phyloP scores from a whole-genome alignment of 2,113 vertebrate genomes.

The Symphodus melops region DNA sequence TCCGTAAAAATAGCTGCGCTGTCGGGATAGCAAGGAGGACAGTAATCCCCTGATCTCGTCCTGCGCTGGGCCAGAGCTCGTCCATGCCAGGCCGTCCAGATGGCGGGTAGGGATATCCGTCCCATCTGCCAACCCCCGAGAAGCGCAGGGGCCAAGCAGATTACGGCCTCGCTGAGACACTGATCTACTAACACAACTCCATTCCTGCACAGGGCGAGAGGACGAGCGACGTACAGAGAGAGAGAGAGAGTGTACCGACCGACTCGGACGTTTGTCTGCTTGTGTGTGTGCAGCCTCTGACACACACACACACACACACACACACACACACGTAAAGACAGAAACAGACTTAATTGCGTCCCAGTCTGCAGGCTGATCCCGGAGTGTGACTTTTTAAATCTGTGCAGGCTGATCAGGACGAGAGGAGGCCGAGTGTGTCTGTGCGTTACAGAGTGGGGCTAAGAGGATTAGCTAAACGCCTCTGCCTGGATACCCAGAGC shows the following conservation, averaged over 20 bases:
- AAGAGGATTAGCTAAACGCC: constrained; percentile 82
- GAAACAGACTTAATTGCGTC: constrained; percentile 27
- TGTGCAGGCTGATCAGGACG: constrained; percentile 61
- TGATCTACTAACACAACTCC: constrained; percentile 75
- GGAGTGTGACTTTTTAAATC: constrained; percentile 60
- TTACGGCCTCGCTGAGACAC: constrained; percentile 76
- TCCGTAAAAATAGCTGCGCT: constrained; percentile 64
- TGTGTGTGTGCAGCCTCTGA: constrained; percentile 10
- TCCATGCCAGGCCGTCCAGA: constrained; percentile 75
- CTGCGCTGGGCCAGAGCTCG: constrained; percentile 56
- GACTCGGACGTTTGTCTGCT: constrained; percentile 11
- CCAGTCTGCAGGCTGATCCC: constrained; percentile 49
- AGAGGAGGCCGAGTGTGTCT: constrained; percentile 67
- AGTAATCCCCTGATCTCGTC: constrained; percentile 77
- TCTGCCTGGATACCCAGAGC: constrained; percentile 76
- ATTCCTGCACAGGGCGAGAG: constrained; percentile 48
- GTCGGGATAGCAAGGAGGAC: constrained; percentile 47
- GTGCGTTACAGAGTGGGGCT: constrained; percentile 77
- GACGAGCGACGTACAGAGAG: constrained; percentile 16
- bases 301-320: no score
- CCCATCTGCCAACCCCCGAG: constrained; percentile 79
- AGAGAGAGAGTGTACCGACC: neutral
- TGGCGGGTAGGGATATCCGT: constrained; percentile 76
- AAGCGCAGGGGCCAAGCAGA: constrained; percentile 72
- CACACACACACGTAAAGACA: constrained; percentile 7